Evolutionary conservation across 2,113 vertebrate genomes (phyloP), one percentile per base, ranked within the genome.

Genomic region (Cynocephalus volans): DNA sequence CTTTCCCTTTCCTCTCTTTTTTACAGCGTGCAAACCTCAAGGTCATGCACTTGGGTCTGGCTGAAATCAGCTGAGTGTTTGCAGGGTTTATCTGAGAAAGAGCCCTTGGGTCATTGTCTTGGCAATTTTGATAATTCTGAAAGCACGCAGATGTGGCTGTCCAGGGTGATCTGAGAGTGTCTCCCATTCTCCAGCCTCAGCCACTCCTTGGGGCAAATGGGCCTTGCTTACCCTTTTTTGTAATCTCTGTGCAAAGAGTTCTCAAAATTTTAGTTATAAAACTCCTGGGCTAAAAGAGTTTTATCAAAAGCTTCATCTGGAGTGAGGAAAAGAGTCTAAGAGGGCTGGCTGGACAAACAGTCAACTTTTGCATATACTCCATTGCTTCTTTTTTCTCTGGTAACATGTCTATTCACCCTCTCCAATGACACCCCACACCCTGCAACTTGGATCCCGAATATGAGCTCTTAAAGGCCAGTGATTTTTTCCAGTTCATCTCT

Each of bases 21-120:
- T 95, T 54, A 92, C n/a, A 88, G 52, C 50, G 11, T 65, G 31
- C 41, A 96, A 88, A 93, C 31, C 72, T 97, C 97, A 98, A 97
- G 97, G 97, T 60, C 96, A 77, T 8, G 21, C 5, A 48, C 64
- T 95, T 97, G 93, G 88, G n/a, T 65, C 80, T 90, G 88, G 88
- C n/a, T 82, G 79, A 95, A 92, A 93, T 95, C 69, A 87, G 87
- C 54, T 33, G 52, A 79, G n/a, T 79, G 64, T 92, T 95, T 97
- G 73, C 60, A 50, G 89, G 31, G 28, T 95, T 97, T 96, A 96
- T 97, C 95, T 94, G 92, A 86, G 82, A 90, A 97, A 96, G 64
- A 60, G 21, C 64, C 69, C 87, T 92, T 17, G 75, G 95, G 97
- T 97, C 96, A 97, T 93, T 97, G 97, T 95, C 97, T 96, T 84